phyloP scores from a whole-genome alignment of 2,888 invertebrate species.

The Resseliella maxima region DNA sequence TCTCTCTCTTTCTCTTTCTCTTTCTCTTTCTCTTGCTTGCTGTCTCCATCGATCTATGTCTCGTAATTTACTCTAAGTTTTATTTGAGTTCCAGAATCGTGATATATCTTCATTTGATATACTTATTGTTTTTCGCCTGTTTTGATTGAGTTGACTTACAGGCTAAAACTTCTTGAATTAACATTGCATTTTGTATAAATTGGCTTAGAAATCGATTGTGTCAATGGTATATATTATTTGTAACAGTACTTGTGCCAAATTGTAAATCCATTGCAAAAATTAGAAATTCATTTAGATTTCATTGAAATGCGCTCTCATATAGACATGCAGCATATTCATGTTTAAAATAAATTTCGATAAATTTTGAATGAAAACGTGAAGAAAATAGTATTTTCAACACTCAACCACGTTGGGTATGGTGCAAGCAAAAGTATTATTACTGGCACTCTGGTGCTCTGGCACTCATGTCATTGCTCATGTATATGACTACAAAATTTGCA shows the following conservation, averaged over 20 bases:
- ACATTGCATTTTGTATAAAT: too few species aligned
- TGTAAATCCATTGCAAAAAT: background rate
- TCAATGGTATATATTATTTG: background rate
- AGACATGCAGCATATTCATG: slow-evolving; percentile 1
- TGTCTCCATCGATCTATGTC: too few species aligned
- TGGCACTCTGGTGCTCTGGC: background rate
- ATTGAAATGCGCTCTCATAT: background rate
- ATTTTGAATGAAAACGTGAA: background rate
- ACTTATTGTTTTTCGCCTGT: background rate
- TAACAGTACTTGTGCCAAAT: background rate
- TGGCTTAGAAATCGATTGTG: slow-evolving; percentile 9
- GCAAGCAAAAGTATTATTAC: background rate
- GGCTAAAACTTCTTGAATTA: too few species aligned
- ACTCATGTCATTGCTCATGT: slow-evolving; percentile 7
- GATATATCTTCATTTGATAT: background rate
- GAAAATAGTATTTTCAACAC: background rate
- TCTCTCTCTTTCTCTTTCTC: too few species aligned
- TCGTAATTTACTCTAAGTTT: too few species aligned
- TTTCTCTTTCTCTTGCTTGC: too few species aligned
- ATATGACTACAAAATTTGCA: slow-evolving; percentile 22
- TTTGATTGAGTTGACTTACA: background rate
- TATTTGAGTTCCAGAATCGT: background rate
- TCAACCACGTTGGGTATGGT: background rate
- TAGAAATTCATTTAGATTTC: background rate
- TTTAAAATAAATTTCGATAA: background rate